Conservation (phyloP, 2,888 invertebrate genomes). For the Dicyrtoma fusca region DNA sequence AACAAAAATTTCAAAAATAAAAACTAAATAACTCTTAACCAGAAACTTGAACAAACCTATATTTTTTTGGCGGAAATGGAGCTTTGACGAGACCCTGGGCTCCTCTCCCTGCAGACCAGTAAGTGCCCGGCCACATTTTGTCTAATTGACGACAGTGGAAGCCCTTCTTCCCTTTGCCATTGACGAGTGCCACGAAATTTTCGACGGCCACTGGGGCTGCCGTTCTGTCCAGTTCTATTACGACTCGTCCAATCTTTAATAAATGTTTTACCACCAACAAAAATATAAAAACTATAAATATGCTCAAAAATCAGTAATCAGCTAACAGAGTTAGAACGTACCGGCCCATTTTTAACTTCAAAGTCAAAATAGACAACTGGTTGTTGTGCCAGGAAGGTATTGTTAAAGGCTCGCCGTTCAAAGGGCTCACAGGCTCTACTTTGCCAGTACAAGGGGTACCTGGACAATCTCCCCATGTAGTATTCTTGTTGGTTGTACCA, state of each 20-base stretch:
- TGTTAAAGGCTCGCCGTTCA: conserved; percentile 13
- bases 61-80: conserved; percentile 10
- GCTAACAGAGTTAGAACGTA: too few species aligned
- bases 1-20: neutral
- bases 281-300: neutral
- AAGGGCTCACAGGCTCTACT: conserved; percentile 1
- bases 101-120: conserved; percentile 1
- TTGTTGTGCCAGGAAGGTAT: neutral
- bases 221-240: conserved; percentile 14
- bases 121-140: conserved; percentile 23
- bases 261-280: too few species aligned
- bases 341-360: conserved; percentile 14
- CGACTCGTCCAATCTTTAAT: conserved; percentile 22
- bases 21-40: too few species aligned
- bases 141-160: conserved; percentile 15
- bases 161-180: neutral
- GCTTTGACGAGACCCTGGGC: neutral
- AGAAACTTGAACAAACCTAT: neutral
- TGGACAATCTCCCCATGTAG: neutral
- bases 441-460: conserved; percentile 26
- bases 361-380: conserved; percentile 38
- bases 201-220: conserved; percentile 26
- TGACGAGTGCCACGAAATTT: neutral
- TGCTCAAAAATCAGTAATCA: too few species aligned
- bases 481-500: conserved; percentile 24